phyloP scores from a whole-genome alignment of 2,888 invertebrate genomes.

The Limnephilus auricula region DNA sequence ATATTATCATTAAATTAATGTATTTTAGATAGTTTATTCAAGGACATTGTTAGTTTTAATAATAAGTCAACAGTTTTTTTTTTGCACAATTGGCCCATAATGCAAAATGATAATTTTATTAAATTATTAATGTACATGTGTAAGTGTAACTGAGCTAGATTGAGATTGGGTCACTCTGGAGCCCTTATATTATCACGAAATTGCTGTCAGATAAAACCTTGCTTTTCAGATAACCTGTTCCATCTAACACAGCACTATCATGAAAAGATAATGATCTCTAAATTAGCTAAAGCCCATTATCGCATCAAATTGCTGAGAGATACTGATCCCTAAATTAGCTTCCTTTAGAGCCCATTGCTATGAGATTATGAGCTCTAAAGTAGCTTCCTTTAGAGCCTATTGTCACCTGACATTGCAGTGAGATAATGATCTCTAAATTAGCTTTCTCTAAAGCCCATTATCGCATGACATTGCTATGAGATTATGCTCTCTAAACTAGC shows the following conservation, averaged over 20 bases:
- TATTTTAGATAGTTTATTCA: background rate
- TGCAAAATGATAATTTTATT: background rate
- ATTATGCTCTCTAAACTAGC: no score
- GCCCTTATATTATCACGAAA: background rate
- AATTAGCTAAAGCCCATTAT: no score
- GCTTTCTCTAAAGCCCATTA: no score
- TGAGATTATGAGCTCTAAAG: background rate
- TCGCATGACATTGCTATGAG: no score
- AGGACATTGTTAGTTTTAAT: no score
- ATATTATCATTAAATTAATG: background rate
- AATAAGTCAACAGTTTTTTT: background rate
- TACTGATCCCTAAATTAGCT: background rate
- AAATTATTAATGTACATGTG: background rate
- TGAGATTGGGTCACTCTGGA: no score
- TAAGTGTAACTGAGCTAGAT: no score
- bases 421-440: no score
- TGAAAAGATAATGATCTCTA: no score
- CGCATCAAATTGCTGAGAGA: no score
- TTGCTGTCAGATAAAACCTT: background rate
- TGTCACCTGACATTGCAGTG: background rate
- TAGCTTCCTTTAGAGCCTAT: background rate
- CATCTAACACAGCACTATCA: background rate
- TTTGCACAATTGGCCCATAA: background rate
- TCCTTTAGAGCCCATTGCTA: background rate
- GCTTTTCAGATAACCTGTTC: background rate